phyloP scores from a whole-genome alignment of 2,797 vertebrate genomes.

The Hyperoplus lanceolatus region DNA sequence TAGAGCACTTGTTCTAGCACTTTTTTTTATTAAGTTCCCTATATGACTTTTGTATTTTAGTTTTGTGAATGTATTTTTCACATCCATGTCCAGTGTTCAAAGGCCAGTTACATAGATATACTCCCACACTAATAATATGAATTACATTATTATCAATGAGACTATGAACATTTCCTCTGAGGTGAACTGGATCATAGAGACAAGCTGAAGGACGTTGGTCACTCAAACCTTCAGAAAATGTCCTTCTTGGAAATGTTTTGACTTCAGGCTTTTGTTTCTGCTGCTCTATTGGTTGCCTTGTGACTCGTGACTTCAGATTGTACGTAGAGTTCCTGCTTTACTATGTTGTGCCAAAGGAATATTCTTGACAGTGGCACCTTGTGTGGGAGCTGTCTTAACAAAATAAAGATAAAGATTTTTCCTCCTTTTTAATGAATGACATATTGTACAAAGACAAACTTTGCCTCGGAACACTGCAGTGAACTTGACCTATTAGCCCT shows the following conservation, averaged over 20 bases:
- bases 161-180: background rate
- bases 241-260: constrained; percentile 14
- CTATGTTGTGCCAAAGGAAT: background rate
- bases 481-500: background rate
- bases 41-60: background rate
- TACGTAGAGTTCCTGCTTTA: background rate
- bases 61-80: background rate
- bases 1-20: background rate
- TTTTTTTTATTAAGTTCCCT: background rate
- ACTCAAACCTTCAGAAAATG: background rate
- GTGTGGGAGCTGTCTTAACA: background rate
- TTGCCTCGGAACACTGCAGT: constrained; percentile 3
- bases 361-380: background rate
- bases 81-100: background rate
- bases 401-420: background rate
- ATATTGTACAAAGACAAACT: background rate
- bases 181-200: constrained; percentile 23
- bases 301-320: background rate
- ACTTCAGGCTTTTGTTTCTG: constrained; percentile 30
- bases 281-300: constrained; percentile 1
- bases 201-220: constrained; percentile 9
- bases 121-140: background rate
- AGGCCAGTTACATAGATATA: background rate
- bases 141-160: background rate
- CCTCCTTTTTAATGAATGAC: no score